Base-by-base conservation (phyloP, 2,797 vertebrate genomes). In the Coranthus polyacanthus region DNA sequence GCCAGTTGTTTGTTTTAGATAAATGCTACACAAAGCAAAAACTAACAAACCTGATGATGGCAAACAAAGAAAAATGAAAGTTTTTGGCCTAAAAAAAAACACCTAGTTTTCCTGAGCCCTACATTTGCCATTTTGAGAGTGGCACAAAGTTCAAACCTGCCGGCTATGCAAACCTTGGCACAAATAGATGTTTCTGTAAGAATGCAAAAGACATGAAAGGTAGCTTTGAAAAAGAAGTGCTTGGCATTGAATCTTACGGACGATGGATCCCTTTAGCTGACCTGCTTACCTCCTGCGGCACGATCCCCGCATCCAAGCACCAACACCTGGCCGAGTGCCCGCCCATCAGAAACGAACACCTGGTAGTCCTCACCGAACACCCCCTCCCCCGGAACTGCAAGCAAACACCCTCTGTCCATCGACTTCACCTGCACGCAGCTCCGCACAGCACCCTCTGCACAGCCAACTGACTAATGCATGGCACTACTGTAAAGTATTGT, bases 351-450 rank as follows among this genome's bases (percentile, higher is more conserved):
- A 36, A 85, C 17, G 42, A 89, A 80, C 75, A 92, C 81, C 86
- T 89, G 90, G 83, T 75, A 89, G 67, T 92, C 89, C 43, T 90
- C 84, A 18, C 72, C 88, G 41, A 87, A 82, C 80, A 90, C 78
- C 51, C 60, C 85, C 78, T 63, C 72, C 52, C 65, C 69, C 72
- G 75, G 47, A 41, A 59, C 50, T 9, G 59, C 85, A 52, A 83
- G 62, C 67, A 79, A 63, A 79, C 83, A 73, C 38, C 62, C 78
- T 58, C 34, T 43, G 15, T 85, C 78, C 61, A 79, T 69, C 58
- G 34, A 0, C 41, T 55, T 29, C 9, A 50, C 71, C 72, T 52
- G 45, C 29, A 17, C 39, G 49, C 71, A 58, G 56, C 55, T 60
- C 49, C 67, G 45, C 57, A 13, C 57, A n/a, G 49, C 43, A 66